Percentiles rank a stretch among this genome's conserved stretches.
phyloP scores from a whole-genome alignment of 1,140 invertebrate species.

The Protaetia brevitarsis region DNA sequence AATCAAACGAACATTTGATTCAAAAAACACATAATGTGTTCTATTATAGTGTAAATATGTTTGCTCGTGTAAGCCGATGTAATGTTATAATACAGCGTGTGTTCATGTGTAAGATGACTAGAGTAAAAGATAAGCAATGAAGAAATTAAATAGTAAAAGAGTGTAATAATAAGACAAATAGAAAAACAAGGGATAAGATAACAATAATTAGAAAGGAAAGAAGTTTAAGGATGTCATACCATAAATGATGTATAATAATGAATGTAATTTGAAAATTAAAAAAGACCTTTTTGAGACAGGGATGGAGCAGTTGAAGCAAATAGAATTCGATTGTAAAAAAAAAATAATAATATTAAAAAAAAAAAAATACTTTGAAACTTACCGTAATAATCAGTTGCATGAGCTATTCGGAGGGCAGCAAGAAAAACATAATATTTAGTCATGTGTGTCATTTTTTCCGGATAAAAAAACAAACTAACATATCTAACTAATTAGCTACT shows the following conservation, averaged over 20 bases:
- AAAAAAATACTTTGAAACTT: conserved; percentile 81
- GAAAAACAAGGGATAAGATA: no score
- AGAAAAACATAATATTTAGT: conserved; percentile 53
- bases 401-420: conserved; percentile 75
- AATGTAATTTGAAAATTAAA: background rate
- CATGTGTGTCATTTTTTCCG: background rate
- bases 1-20: no score
- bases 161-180: background rate
- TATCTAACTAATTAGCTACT: background rate
- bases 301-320: conserved; percentile 11
- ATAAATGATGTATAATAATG: no score
- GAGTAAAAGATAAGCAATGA: no score
- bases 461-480: background rate
- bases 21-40: no score
- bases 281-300: background rate
- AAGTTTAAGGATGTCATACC: no score
- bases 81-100: no score
- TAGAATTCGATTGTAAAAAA: no score
- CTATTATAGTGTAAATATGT: no score
- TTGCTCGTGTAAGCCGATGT: no score
- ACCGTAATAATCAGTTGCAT: conserved; percentile 98
- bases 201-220: background rate
- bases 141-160: background rate
- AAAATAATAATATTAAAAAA: conserved; percentile 30
- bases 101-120: no score